These are phyloP conservation scores for Polydrusus cervinus DNA, from an alignment of 2,888 invertebrate genomes.

Conservation along the genomic window DNA sequence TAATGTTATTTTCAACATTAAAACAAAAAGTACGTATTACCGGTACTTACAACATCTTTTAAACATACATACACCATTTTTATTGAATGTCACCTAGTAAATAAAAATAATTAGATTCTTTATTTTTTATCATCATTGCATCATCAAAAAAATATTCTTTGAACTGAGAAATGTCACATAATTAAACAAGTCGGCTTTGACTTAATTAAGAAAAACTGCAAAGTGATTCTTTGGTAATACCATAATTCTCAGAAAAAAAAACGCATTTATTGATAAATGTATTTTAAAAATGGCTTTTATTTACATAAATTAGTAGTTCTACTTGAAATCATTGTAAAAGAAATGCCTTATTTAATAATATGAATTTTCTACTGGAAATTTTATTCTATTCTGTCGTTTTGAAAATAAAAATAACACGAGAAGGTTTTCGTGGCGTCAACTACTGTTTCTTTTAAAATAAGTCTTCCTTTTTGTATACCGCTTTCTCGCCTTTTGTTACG, in stretches of 20 bases:
- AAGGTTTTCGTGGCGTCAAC: background rate
- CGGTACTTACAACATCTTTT: too few species aligned
- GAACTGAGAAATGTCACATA: background rate
- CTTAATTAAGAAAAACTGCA: background rate
- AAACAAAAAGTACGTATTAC: background rate
- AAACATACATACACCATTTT: too few species aligned
- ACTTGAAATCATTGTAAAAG: background rate
- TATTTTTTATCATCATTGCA: background rate
- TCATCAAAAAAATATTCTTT: conserved; percentile 4
- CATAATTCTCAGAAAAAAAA: background rate
- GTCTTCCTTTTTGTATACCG: background rate
- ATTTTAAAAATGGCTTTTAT: background rate
- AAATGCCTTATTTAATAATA: background rate
- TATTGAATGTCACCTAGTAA: too few species aligned
- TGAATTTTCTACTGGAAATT: background rate
- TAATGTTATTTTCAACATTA: conserved; percentile 2
- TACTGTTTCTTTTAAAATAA: conserved; percentile 9
- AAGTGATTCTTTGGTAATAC: conserved; percentile 3
- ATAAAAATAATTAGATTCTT: background rate
- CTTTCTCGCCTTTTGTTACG: background rate
- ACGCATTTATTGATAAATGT: background rate
- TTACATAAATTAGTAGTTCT: conserved; percentile 4
- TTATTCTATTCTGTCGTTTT: background rate
- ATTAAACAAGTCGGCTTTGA: conserved; percentile 19
- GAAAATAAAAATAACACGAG: conserved; percentile 13